A percentile compares a stretch with the other conserved stretches of the same genome.
phyloP scores from a whole-genome alignment of 2,888 invertebrate genomes.

The Trichopria drosophilae region DNA sequence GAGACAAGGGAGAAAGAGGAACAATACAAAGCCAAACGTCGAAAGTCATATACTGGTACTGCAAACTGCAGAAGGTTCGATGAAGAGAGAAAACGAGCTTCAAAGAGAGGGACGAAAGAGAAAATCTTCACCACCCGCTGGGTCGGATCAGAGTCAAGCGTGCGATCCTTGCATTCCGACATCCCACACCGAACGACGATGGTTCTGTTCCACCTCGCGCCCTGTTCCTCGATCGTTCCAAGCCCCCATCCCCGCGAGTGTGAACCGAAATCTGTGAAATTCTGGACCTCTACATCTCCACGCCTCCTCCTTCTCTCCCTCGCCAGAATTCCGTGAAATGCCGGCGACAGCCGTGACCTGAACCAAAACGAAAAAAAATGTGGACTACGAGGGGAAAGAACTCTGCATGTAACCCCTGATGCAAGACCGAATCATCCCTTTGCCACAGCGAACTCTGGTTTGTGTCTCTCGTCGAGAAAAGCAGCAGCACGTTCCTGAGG shows the following conservation, averaged over 20 bases:
- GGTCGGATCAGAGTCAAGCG: slow-evolving; percentile 50
- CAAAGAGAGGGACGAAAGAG: slow-evolving; percentile 27
- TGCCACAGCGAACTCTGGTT: too few species aligned
- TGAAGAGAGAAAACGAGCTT: slow-evolving; percentile 28
- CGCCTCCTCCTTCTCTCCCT: too few species aligned
- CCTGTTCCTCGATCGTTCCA: slow-evolving; percentile 31
- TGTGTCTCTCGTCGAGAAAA: too few species aligned
- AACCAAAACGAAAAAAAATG: slow-evolving; percentile 23
- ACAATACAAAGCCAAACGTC: slow-evolving; percentile 25
- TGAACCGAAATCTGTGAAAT: slow-evolving; percentile 47
- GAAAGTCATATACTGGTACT: slow-evolving; percentile 30
- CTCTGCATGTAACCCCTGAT: too few species aligned
- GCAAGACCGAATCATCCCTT: too few species aligned
- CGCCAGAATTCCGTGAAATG: too few species aligned
- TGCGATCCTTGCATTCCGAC: slow-evolving; percentile 48
- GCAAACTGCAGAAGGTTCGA: slow-evolving; percentile 24
- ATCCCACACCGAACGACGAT: slow-evolving; percentile 38
- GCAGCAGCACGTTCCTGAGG: too few species aligned
- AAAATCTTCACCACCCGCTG: slow-evolving; percentile 52
- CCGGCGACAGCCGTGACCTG: slow-evolving; percentile 27
- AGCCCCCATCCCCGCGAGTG: slow-evolving; percentile 29
- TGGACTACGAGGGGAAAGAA: slow-evolving; percentile 4
- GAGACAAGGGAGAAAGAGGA: slow-evolving; percentile 34
- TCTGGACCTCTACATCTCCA: slow-evolving; percentile 41
- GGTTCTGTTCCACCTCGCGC: slow-evolving; percentile 31